Conservation (phyloP, 2,797 vertebrate genomes). For the Microctenopoma stevenorrisi region DNA sequence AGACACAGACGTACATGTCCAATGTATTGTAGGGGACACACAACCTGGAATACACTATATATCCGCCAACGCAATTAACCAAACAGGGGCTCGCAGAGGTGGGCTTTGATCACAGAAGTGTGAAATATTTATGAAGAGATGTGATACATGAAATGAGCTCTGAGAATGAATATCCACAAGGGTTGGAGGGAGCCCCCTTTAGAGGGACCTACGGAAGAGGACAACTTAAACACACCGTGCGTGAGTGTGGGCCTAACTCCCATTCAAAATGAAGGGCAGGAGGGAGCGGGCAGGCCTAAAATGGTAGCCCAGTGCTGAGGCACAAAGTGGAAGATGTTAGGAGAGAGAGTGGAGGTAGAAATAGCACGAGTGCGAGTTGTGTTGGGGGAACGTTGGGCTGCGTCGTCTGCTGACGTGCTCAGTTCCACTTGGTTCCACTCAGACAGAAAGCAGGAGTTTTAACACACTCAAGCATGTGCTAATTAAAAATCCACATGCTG, state of each 20-base stretch:
- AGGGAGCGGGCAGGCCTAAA: slow-evolving; percentile 53
- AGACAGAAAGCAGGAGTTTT: slow-evolving; percentile 73
- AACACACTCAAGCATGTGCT: slow-evolving; percentile 81
- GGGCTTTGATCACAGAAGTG: slow-evolving; percentile 77
- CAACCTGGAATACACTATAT: slow-evolving; percentile 32
- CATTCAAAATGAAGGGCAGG: slow-evolving; percentile 63
- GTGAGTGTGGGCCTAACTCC: slow-evolving; percentile 27
- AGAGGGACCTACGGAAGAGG: slow-evolving; percentile 62
- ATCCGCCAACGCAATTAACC: slow-evolving; percentile 67
- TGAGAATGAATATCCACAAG: slow-evolving; percentile 61
- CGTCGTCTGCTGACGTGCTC: slow-evolving; percentile 61
- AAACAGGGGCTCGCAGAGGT: slow-evolving; percentile 67
- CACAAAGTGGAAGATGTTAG: slow-evolving; percentile 24
- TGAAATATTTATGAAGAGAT: slow-evolving; percentile 81
- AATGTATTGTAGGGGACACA: slow-evolving; percentile 20
- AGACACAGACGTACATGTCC: neutral
- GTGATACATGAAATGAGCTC: slow-evolving; percentile 69
- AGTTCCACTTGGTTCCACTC: slow-evolving; percentile 82
- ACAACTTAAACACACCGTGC: slow-evolving; percentile 54
- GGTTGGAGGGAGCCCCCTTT: slow-evolving; percentile 44
- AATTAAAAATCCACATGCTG: slow-evolving; percentile 83
- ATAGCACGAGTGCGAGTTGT: neutral
- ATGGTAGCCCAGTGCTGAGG: slow-evolving; percentile 56
- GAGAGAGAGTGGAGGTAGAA: slow-evolving; percentile 23
- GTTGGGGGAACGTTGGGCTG: slow-evolving; percentile 41